Base-by-base conservation (phyloP, 2,888 invertebrate genomes). In the Patella depressa region DNA sequence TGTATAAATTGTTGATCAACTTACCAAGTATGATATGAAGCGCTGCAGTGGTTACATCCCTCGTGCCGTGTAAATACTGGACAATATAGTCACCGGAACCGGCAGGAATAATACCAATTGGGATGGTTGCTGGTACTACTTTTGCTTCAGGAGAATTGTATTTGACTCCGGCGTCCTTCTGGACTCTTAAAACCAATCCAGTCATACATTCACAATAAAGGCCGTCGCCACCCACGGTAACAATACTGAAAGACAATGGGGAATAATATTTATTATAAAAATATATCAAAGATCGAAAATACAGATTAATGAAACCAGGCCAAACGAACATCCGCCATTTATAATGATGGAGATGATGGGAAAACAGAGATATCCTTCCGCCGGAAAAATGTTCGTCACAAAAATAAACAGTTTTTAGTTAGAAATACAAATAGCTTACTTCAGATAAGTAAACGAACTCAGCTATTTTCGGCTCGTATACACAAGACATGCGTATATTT, bases 181-280 rank as follows among this genome's bases (percentile, higher is more conserved):
- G 86, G 1, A 83, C 77, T 69, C 85, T 75, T 14, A 78, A 45
- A 12, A 86, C 75, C 17, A 88, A 80, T 9, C 87, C 88, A 65
- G 83, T 86, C 15, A 88, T 82, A 71, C 85, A 84, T 71, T 89
- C 89, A n/a, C 86, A 87, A 77, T 85, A 88, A 78, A 86, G 80
- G 1, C 89, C 89, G 77, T 89, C 89, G 0, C 89, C 89, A 0
- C 89, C 88, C 11, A 88, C 87, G 14, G 86, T 82, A 11, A 88
- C 83, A 53, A 89, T 82, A 4, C 89, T 89, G 82, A 24, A 82
- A 71, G 34, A 57, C 71, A 34, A 81, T 71, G 14, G 53, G 73
- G 72, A 55, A 75, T 24, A 70, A 29, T 19, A 17, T 15, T 74
- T 19, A 24, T 74, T 2, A 5, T 55, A 53, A 53, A 53, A 53